phyloP scores from a whole-genome alignment of 2,888 invertebrate species.

The Noctua janthe region DNA sequence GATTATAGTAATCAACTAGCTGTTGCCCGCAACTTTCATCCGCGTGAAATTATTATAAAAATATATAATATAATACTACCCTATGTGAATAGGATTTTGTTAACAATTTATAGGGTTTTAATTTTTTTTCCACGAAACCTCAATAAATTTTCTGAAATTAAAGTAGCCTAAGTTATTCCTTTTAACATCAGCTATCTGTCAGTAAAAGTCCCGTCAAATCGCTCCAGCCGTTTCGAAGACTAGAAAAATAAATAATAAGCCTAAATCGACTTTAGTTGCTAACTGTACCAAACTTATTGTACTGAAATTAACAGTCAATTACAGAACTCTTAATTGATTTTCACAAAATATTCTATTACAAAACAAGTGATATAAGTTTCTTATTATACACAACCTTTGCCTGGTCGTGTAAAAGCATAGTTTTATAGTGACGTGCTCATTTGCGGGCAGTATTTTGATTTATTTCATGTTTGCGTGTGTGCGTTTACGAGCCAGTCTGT shows the following conservation, averaged over 20 bases:
- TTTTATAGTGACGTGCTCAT: slow-evolving; percentile 15
- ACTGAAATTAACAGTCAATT: background rate
- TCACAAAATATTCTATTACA: background rate
- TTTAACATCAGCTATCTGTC: no score
- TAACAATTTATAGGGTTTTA: no score
- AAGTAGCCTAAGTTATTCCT: no score
- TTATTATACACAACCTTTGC: background rate
- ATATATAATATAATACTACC: no score
- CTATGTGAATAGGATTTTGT: no score
- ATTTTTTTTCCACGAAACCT: no score
- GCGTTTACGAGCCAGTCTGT: slow-evolving; percentile 77
- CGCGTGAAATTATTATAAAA: no score
- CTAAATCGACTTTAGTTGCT: background rate
- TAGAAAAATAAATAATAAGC: background rate
- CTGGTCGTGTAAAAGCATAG: slow-evolving; percentile 10
- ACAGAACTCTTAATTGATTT: background rate
- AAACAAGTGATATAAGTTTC: background rate
- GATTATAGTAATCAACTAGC: background rate
- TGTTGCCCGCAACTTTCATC: no score
- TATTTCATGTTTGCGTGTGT: slow-evolving; percentile 68
- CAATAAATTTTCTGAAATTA: no score
- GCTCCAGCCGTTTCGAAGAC: no score
- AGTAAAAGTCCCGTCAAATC: no score
- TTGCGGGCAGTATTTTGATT: slow-evolving; percentile 64
- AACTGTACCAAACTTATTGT: background rate